phyloP scores from a whole-genome alignment of 2,797 vertebrate species.

The Gadopsis marmoratus region DNA sequence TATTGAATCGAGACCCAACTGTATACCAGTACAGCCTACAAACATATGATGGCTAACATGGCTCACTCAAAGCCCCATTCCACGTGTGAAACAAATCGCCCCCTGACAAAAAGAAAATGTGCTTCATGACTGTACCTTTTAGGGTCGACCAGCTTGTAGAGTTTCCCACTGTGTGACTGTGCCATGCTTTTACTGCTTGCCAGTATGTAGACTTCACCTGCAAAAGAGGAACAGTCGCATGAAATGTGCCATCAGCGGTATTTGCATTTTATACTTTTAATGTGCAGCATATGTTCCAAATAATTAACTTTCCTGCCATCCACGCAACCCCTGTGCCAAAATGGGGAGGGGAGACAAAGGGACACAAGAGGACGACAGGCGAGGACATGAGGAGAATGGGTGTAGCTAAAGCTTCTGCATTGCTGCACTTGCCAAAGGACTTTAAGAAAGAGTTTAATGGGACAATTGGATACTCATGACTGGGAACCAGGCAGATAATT shows the following conservation, averaged over 20 bases:
- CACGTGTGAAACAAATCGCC: slow-evolving; percentile 4
- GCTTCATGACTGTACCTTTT: slow-evolving; percentile 89
- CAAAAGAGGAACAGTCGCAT: slow-evolving; percentile 48
- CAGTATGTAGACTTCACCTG: slow-evolving; percentile 97
- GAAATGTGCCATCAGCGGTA: slow-evolving; percentile 15
- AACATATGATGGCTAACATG: slow-evolving; percentile 28
- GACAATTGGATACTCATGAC: slow-evolving; percentile 81
- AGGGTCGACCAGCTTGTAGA: slow-evolving; percentile 97
- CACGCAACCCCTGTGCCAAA: slow-evolving; percentile 2
- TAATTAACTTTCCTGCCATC: slow-evolving; percentile 2
- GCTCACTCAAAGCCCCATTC: background rate
- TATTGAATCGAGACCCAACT: slow-evolving; percentile 18
- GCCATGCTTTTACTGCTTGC: slow-evolving; percentile 96
- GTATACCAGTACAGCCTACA: slow-evolving; percentile 28
- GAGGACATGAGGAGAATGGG: slow-evolving; percentile 31
- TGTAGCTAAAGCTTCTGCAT: slow-evolving; percentile 56
- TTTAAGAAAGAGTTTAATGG: slow-evolving; percentile 70
- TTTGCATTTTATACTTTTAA: slow-evolving; percentile 20
- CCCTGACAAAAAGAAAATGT: background rate
- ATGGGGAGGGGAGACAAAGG: slow-evolving; percentile 23
- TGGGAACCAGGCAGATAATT: slow-evolving; percentile 81
- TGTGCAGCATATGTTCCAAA: slow-evolving; percentile 4
- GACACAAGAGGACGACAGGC: slow-evolving; percentile 30
- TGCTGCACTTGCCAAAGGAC: slow-evolving; percentile 73
- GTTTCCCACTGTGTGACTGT: slow-evolving; percentile 94